Evolutionary conservation across 2,113 vertebrate species (phyloP).

Genomic region (Falcunculus frontatus): DNA sequence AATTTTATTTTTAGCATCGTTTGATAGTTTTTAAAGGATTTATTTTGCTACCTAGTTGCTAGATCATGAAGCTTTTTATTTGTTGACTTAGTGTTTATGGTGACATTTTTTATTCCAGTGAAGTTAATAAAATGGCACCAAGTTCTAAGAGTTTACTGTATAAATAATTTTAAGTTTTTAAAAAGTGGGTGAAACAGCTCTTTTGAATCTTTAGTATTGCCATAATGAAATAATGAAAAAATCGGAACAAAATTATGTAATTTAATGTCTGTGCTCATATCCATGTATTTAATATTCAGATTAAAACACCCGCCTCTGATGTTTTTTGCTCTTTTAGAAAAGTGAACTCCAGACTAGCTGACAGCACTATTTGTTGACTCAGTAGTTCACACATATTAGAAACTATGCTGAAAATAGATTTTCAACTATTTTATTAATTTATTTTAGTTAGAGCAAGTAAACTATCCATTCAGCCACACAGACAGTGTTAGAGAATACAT

Average conservation of each 20-base stretch:
- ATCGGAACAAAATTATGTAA: background rate
- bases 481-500: background rate
- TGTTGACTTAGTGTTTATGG: background rate
- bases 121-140: background rate
- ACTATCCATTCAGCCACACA: background rate
- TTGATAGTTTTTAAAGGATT: conserved; percentile 72
- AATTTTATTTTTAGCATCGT: conserved; percentile 72
- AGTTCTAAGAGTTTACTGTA: background rate
- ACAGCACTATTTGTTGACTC: background rate
- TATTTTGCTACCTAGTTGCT: conserved; percentile 59
- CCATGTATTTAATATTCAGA: background rate
- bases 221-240: background rate
- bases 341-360: background rate
- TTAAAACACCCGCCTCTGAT: background rate
- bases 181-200: background rate
- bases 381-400: background rate
- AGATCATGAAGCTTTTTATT: background rate
- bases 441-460: background rate
- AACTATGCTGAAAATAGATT: background rate
- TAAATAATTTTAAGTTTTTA: background rate
- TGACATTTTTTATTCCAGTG: background rate
- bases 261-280: background rate
- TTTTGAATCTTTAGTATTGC: background rate
- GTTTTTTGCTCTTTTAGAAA: background rate
- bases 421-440: background rate